phyloP scores from a whole-genome alignment of 2,888 invertebrate genomes.

The Scaptomyza reducta region DNA sequence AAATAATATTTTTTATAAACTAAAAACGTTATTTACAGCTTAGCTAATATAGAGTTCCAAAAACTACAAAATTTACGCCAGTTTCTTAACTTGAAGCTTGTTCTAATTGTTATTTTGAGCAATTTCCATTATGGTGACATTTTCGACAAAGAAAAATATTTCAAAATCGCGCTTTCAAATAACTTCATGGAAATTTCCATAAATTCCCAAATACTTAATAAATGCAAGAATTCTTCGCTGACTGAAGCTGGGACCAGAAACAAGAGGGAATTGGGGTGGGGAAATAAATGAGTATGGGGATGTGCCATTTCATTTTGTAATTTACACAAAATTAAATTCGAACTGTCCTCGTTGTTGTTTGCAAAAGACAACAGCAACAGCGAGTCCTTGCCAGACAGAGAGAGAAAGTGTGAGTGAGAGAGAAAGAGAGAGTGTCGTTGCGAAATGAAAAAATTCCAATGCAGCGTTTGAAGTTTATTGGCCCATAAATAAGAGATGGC shows the following conservation, averaged over 20 bases:
- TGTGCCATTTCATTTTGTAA: constrained; percentile 60
- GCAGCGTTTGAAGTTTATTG: constrained; percentile 79
- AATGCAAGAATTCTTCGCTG: constrained; percentile 11
- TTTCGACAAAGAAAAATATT: not conserved
- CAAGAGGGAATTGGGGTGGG: constrained; percentile 9
- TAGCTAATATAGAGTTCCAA: too few species aligned
- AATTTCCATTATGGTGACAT: not conserved
- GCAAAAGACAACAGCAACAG: constrained; percentile 35
- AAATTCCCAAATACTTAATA: constrained; percentile 36
- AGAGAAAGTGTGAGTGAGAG: not conserved
- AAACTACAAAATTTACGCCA: too few species aligned
- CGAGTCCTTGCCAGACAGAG: constrained; percentile 7
- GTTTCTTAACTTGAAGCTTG: too few species aligned
- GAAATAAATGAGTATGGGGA: not conserved
- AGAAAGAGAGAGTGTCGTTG: constrained; percentile 7
- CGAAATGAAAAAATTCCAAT: constrained; percentile 78
- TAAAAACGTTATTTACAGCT: too few species aligned
- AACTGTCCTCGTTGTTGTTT: constrained; percentile 60
- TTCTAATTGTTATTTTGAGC: too few species aligned
- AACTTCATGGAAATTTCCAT: constrained; percentile 32
- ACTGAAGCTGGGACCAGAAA: not conserved
- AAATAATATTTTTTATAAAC: too few species aligned
- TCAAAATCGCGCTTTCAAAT: constrained; percentile 35
- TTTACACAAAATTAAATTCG: constrained; percentile 79
- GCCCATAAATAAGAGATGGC: constrained; percentile 76